phyloP scores from a whole-genome alignment of 2,113 vertebrate species.

The Siniperca chuatsi region DNA sequence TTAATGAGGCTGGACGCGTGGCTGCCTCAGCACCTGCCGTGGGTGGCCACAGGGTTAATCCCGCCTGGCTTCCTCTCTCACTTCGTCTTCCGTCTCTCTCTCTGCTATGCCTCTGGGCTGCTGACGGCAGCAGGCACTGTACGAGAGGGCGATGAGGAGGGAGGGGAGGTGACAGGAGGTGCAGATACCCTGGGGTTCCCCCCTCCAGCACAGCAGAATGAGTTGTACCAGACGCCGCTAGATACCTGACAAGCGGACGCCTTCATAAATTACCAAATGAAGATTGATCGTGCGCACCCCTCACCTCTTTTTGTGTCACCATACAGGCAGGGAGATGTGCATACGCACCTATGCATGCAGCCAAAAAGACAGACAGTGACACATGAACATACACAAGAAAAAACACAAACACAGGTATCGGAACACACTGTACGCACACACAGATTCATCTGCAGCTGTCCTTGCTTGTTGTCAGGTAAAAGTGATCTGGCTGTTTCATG shows the following conservation, averaged over 20 bases:
- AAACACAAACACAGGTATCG: slow-evolving; percentile 33
- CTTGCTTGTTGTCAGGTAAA: slow-evolving; percentile 57
- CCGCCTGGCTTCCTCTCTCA: slow-evolving; percentile 66
- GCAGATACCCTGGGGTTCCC: slow-evolving; percentile 80
- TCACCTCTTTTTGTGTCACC: slow-evolving; percentile 70
- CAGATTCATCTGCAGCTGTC: slow-evolving; percentile 41
- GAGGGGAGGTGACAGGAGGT: slow-evolving; percentile 82
- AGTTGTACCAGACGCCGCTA: slow-evolving; percentile 83
- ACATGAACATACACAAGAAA: slow-evolving; percentile 22
- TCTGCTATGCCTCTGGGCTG: slow-evolving; percentile 78
- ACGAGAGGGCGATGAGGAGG: slow-evolving; percentile 62
- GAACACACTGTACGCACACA: slow-evolving; percentile 8
- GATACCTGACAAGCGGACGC: slow-evolving; percentile 84
- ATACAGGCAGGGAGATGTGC: slow-evolving; percentile 17
- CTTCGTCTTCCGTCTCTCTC: slow-evolving; percentile 63
- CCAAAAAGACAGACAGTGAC: slow-evolving; percentile 35
- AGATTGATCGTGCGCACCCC: slow-evolving; percentile 82
- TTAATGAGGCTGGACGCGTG: slow-evolving; percentile 83
- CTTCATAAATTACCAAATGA: slow-evolving; percentile 86
- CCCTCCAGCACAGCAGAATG: slow-evolving; percentile 79
- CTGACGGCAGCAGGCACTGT: slow-evolving; percentile 81
- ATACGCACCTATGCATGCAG: background rate
- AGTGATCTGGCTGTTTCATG: slow-evolving; percentile 52
- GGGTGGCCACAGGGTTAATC: slow-evolving; percentile 84
- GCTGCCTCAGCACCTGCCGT: slow-evolving; percentile 80